Evolutionary conservation across 2,797 vertebrate genomes (phyloP).

Genomic region (Epinephelus coioides): DNA sequence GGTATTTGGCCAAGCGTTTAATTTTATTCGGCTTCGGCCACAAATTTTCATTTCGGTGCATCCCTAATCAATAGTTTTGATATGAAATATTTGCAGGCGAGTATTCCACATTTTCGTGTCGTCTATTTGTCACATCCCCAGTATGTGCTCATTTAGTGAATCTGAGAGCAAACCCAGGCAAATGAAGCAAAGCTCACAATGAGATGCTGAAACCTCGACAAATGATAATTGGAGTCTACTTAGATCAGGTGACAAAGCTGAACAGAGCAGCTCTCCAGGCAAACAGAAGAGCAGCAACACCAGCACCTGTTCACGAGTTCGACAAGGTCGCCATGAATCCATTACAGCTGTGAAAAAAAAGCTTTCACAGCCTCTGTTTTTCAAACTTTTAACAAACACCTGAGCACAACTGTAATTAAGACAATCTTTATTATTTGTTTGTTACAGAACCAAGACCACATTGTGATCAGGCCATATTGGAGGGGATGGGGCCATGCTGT

Average conservation of each 20-base stretch:
- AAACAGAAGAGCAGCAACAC: conserved; percentile 1
- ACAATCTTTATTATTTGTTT: not conserved
- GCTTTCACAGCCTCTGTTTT: not conserved
- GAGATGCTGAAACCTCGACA: conserved; percentile 10
- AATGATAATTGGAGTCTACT: not conserved
- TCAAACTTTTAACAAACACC: not conserved
- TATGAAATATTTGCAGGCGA: too few species aligned
- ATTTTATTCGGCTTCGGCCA: too few species aligned
- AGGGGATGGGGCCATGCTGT: not conserved
- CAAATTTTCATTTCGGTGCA: too few species aligned
- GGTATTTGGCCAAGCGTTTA: too few species aligned
- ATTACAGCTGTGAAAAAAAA: conserved; percentile 2
- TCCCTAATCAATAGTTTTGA: too few species aligned
- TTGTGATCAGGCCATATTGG: not conserved
- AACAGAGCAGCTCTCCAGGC: conserved; percentile 8
- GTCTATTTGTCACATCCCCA: too few species aligned
- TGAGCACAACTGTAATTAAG: not conserved
- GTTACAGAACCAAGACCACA: not conserved
- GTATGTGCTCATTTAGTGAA: not conserved
- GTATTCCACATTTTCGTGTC: too few species aligned
- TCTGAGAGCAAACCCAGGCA: not conserved
- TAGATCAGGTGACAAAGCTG: not conserved
- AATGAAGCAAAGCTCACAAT: not conserved
- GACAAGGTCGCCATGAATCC: not conserved
- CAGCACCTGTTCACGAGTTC: not conserved